phyloP scores from a whole-genome alignment of 1,140 invertebrate species.

The Tribolium madens region DNA sequence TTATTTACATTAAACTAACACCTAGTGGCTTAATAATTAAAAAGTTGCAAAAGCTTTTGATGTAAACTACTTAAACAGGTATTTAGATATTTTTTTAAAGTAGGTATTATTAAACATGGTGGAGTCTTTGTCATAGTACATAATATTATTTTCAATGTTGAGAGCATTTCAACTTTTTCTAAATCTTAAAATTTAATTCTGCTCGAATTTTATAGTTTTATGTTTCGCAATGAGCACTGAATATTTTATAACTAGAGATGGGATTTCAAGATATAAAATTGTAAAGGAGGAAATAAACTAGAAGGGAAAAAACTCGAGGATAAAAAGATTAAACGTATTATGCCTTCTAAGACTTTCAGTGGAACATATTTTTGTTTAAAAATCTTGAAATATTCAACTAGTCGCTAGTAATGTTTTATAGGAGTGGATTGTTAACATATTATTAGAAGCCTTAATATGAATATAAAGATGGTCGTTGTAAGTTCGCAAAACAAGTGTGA shows the following conservation, averaged over 20 bases:
- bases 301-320: background rate
- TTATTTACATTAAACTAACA: constrained; percentile 22
- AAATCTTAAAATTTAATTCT: constrained; percentile 23
- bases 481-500: constrained; percentile 46
- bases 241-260: constrained; percentile 30
- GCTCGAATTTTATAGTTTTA: constrained; percentile 30
- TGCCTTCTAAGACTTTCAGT: background rate
- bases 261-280: constrained; percentile 10
- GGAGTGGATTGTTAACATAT: constrained; percentile 23
- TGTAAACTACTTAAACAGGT: background rate
- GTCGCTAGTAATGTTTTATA: background rate
- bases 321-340: constrained; percentile 9
- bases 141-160: background rate
- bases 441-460: constrained; percentile 41
- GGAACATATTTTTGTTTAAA: background rate
- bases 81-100: background rate
- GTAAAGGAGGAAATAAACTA: constrained; percentile 25
- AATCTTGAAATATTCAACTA: background rate
- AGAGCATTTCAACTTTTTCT: constrained; percentile 13
- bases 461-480: constrained; percentile 39
- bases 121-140: background rate
- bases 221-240: constrained; percentile 14
- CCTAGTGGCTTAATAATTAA: constrained; percentile 29
- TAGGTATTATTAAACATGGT: background rate
- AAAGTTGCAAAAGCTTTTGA: constrained; percentile 19